Percentiles rank a stretch among this genome's conserved stretches.
These are phyloP conservation scores for Caenorhabditis macrosperma DNA, from an alignment of 2,888 invertebrate species.

Conservation along the genomic window DNA sequence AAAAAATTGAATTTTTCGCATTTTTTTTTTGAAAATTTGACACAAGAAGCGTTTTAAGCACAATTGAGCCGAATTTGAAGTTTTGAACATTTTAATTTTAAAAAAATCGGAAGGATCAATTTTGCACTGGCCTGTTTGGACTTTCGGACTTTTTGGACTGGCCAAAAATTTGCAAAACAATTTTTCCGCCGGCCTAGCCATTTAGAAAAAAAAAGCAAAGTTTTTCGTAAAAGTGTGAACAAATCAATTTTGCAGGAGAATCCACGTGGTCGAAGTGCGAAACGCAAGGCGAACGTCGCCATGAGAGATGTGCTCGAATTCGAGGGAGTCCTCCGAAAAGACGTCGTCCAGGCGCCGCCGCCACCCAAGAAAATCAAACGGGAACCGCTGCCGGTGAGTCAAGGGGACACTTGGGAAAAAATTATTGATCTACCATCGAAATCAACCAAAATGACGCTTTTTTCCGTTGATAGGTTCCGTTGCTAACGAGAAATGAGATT, in stretches of 20 bases:
- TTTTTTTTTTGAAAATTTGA: not conserved
- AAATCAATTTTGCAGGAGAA: slow-evolving; percentile 5
- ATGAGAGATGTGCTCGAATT: slow-evolving; percentile 45
- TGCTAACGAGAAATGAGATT: no score
- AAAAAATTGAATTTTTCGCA: not conserved
- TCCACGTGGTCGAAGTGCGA: slow-evolving; percentile 22
- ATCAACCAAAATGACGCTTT: not conserved
- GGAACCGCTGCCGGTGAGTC: slow-evolving; percentile 29
- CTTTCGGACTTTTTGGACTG: not conserved
- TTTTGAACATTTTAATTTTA: not conserved
- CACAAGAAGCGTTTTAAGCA: no score
- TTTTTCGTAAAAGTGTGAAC: not conserved
- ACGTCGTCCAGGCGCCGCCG: slow-evolving; percentile 10
- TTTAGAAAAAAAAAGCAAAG: no score
- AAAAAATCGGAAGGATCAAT: not conserved
- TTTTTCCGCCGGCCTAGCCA: no score
- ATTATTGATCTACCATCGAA: not conserved
- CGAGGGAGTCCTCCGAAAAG: slow-evolving; percentile 21
- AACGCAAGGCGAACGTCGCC: slow-evolving; percentile 44
- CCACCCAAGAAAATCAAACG: slow-evolving; percentile 19
- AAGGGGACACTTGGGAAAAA: no score
- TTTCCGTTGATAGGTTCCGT: no score
- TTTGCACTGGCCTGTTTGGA: no score
- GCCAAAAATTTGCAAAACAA: no score
- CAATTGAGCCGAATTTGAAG: no score